Evolutionary conservation across 23 tunicate genomes (phyloP).

Genomic region (Halocynthia roretzi): DNA sequence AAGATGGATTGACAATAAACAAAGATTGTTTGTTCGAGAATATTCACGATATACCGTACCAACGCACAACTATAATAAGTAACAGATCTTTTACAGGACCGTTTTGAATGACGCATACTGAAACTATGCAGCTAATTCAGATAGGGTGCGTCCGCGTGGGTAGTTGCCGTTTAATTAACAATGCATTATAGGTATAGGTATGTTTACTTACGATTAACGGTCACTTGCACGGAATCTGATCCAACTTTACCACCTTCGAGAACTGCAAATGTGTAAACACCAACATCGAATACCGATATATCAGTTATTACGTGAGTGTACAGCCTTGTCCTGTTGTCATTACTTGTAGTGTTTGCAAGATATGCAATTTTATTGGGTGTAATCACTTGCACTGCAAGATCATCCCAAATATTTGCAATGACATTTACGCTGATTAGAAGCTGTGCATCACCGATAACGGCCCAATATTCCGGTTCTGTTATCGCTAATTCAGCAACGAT

Average conservation of each 20-base stretch:
- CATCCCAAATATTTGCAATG: constrained; percentile 7
- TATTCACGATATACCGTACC: too few relatives aligned
- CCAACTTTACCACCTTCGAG: background rate
- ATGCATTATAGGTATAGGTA: too few relatives aligned
- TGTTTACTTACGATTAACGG: constrained; percentile 11
- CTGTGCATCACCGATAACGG: background rate
- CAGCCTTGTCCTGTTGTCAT: background rate
- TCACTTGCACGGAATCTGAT: background rate
- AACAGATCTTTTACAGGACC: too few relatives aligned
- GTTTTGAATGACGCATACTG: too few relatives aligned
- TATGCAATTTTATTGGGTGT: constrained; percentile 5
- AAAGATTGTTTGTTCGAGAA: too few relatives aligned
- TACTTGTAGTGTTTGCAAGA: background rate
- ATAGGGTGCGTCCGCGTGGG: too few relatives aligned
- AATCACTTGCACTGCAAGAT: background rate
- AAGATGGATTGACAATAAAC: too few relatives aligned
- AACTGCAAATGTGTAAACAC: constrained; percentile 6
- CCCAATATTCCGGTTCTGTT: background rate
- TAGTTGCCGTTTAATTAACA: too few relatives aligned
- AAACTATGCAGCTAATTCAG: too few relatives aligned
- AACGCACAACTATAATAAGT: too few relatives aligned
- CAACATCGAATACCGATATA: constrained; percentile 7
- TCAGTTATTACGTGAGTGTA: constrained; percentile 7
- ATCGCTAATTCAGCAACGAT: background rate
- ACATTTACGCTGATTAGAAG: constrained; percentile 2